Evolutionary conservation across 1,140 invertebrate genomes (phyloP), one percentile per base, ranked within the genome.

Genomic region (Limonius californicus): DNA sequence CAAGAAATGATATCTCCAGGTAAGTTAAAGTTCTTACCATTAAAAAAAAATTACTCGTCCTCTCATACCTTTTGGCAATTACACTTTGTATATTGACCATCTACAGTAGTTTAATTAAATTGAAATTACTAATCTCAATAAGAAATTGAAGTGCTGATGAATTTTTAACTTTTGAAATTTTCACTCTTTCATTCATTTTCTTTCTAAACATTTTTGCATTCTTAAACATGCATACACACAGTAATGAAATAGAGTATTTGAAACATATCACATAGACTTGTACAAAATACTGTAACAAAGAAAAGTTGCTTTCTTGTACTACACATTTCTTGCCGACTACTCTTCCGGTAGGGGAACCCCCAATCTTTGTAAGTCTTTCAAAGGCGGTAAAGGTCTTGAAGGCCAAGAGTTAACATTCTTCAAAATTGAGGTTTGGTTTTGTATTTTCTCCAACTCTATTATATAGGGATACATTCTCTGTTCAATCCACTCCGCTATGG

Each of bases 401-500:
- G 74, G 69, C 75, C 75, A 77, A 58, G 68, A 61, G 54, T 73
- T 70, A 1, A 73, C 62, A 64, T 57, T 72, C 47, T 79, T 72
- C 1, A 83, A 66, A 1, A 59, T 67, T 54, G 76, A 65, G 14
- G 77, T 79, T 43, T 76, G 64, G 23, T 74, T 76, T 66, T 82
- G 71, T 45, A 82, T 74, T 14, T 72, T 70, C 57, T 81, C 79
- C 55, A 83, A 66, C 23, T 76, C 72, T 19, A 72, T 69, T 15
- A 81, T 77, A 63, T 74, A 78, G 11, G 79, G 78, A 70, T 79
- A 80, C 32, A 82, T 78, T 55, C 76, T 71, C 63, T 81, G 79
- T 72, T 91, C 89, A 19, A 92, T 80, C 85, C 89, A 92, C 70
- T 92, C 90, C 0, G 83, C 74, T 47, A 89, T 81, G 1, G 89